phyloP scores from a whole-genome alignment of 2,113 vertebrate species.

The Jaculus jaculus region DNA sequence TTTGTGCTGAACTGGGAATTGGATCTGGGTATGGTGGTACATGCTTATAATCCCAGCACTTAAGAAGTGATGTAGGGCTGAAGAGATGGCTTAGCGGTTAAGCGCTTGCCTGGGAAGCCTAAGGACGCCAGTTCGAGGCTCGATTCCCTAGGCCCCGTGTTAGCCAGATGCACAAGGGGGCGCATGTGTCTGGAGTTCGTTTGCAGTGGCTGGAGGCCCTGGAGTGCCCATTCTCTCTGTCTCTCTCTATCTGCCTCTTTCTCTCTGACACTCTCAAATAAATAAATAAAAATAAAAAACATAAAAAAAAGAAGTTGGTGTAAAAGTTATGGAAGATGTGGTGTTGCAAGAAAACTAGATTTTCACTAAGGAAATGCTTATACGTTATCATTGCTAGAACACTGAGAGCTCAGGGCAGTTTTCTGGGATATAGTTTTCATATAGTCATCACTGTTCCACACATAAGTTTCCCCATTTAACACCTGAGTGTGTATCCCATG shows the following conservation, averaged over 20 bases:
- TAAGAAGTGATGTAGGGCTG: no score
- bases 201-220: no score
- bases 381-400: background rate
- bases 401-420: background rate
- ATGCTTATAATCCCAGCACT: background rate
- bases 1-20: background rate
- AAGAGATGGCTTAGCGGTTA: no score
- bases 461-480: background rate
- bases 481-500: background rate
- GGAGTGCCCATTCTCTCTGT: no score
- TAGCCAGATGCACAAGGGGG: no score
- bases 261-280: no score
- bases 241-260: no score
- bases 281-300: no score
- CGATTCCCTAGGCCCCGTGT: no score
- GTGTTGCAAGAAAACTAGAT: slow-evolving; percentile 8
- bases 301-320: background rate
- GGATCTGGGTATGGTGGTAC: background rate
- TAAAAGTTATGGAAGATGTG: background rate
- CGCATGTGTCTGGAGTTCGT: no score
- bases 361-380: background rate
- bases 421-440: slow-evolving; percentile 24
- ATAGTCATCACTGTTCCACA: background rate
- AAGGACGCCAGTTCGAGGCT: no score
- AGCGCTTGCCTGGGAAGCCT: no score